These are phyloP conservation scores for Sylvicola cinctus DNA, from an alignment of 2,888 invertebrate species.

Conservation along the genomic window DNA sequence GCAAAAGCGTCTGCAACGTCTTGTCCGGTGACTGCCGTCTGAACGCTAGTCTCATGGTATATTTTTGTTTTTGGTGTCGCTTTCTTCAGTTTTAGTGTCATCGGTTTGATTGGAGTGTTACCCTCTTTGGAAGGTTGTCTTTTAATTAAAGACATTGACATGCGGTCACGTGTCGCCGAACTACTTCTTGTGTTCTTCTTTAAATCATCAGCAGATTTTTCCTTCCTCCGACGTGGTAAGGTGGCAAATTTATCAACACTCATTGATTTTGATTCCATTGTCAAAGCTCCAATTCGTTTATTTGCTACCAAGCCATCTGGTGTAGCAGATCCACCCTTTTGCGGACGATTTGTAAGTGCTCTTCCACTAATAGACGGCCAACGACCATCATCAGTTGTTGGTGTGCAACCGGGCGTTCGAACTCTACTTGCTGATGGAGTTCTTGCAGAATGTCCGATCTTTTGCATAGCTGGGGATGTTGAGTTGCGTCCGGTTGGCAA, in stretches of 20 bases:
- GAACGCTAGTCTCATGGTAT: slow-evolving; percentile 58
- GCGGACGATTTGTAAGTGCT: slow-evolving; percentile 12
- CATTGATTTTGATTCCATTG: slow-evolving; percentile 19
- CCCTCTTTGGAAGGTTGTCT: slow-evolving; percentile 12
- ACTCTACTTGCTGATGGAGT: slow-evolving; percentile 34
- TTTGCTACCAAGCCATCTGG: slow-evolving; percentile 21
- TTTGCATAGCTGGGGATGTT: slow-evolving; percentile 17
- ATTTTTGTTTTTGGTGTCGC: slow-evolving; percentile 38
- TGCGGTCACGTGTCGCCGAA: slow-evolving; percentile 28
- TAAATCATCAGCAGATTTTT: slow-evolving; percentile 36
- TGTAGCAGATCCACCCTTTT: slow-evolving; percentile 17
- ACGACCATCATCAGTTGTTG: slow-evolving; percentile 40
- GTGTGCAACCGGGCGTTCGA: slow-evolving; percentile 38
- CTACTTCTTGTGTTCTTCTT: slow-evolving; percentile 27
- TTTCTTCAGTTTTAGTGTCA: slow-evolving; percentile 25
- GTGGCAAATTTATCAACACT: slow-evolving; percentile 58
- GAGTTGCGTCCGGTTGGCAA: slow-evolving; percentile 31
- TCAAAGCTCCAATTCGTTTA: slow-evolving; percentile 15
- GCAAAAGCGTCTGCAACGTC: slow-evolving; percentile 54
- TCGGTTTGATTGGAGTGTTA: slow-evolving; percentile 14
- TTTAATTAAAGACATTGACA: slow-evolving; percentile 21
- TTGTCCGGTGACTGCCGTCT: slow-evolving; percentile 50
- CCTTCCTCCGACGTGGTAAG: slow-evolving; percentile 49
- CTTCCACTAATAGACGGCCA: slow-evolving; percentile 33
- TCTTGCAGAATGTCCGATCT: slow-evolving; percentile 14